Percentiles rank a stretch among this genome's conserved stretches.
These are phyloP conservation scores for Parnassius smintheus DNA, from an alignment of 2,888 invertebrate species.

Conservation along the genomic window DNA sequence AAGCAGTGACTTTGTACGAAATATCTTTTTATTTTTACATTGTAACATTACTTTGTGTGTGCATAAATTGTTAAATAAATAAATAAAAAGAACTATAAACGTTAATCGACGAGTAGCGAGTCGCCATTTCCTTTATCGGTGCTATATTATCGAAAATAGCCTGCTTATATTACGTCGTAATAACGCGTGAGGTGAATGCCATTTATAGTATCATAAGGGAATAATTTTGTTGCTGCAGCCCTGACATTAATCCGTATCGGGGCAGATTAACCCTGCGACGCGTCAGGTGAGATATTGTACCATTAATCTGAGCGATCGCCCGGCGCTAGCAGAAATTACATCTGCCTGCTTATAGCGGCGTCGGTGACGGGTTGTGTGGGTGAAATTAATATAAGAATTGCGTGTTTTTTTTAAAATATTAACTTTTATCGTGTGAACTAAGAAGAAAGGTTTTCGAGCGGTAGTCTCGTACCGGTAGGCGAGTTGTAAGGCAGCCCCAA, in stretches of 20 bases:
- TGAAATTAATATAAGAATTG: constrained; percentile 8
- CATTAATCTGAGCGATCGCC: constrained; percentile 47
- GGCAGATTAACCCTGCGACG: constrained; percentile 45
- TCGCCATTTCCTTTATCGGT: no score
- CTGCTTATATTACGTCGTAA: background rate
- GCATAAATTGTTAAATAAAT: no score
- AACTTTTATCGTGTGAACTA: background rate
- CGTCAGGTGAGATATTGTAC: constrained; percentile 52
- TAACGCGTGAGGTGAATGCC: background rate
- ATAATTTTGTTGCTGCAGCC: constrained; percentile 11
- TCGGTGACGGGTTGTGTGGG: background rate
- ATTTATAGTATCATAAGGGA: constrained; percentile 11
- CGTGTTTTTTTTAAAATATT: background rate
- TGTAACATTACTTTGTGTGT: no score
- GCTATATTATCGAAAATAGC: background rate
- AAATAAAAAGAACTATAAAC: no score
- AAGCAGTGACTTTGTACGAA: no score
- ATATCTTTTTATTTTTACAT: no score
- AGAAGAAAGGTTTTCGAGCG: no score
- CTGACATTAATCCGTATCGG: constrained; percentile 43
- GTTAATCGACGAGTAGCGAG: no score
- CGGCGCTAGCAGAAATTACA: constrained; percentile 22
- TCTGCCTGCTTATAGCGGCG: constrained; percentile 11
- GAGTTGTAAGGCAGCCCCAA: no score
- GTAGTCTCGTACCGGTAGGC: no score